Conservation (phyloP, 2,113 vertebrate species). For the Aldabrachelys gigantea region DNA sequence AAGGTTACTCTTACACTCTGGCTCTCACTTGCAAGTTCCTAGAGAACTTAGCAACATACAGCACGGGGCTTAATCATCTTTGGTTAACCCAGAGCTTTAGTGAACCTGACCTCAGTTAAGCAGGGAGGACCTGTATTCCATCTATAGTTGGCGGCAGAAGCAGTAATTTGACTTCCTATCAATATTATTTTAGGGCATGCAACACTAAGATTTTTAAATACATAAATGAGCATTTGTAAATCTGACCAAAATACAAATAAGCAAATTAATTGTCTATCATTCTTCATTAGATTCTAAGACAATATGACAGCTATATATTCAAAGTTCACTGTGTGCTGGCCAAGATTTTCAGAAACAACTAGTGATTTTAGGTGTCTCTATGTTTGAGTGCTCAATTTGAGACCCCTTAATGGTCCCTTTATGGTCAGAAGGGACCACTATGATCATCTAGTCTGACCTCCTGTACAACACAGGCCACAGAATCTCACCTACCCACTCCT, state of each 20-base stretch:
- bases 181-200: neutral
- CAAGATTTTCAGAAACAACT: neutral
- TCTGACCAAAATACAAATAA: neutral
- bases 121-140: neutral
- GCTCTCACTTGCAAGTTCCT: neutral
- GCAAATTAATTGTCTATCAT: neutral
- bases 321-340: neutral
- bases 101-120: neutral
- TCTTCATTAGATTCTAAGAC: neutral
- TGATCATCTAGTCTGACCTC: no score
- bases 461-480: no score
- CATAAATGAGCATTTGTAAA: neutral
- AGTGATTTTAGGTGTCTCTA: neutral
- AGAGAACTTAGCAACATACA: neutral
- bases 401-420: neutral
- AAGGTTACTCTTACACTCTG: neutral
- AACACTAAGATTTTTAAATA: neutral
- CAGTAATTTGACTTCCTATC: neutral
- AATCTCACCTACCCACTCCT: no score
- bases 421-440: no score
- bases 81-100: neutral
- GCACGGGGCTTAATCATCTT: neutral
- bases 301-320: neutral
- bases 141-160: neutral
- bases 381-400: neutral